Base-by-base conservation (phyloP, 2,113 vertebrate genomes). In the Sinosuthora webbiana region DNA sequence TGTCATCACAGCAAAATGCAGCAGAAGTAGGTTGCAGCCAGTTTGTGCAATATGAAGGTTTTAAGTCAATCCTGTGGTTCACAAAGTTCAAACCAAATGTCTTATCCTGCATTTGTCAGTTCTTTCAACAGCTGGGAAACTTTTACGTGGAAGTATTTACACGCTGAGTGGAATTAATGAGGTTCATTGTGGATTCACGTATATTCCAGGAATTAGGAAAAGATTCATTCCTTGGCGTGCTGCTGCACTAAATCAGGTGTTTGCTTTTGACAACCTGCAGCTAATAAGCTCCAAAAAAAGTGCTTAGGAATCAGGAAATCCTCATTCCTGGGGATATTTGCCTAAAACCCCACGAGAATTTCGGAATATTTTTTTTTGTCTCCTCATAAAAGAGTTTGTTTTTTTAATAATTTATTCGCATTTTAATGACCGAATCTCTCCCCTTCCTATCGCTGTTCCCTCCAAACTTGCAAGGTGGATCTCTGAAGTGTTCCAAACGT, bases 211-310 rank as follows among this genome's bases (percentile, higher is more conserved):
- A 79, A 45, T 90, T 53, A 35, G 2, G 65, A 69, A 49, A 53
- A 33, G 21, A 22, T 73, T 76, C 70, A 44, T 59, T 47, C 39
- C 13, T 0, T 37, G 57, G 7, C 28, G 22, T 41, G 65, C 24
- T 80, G 71, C 85, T 88, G 45, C 59, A 13, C 83, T 85, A 42
- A 88, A 47, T 21, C 41, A 83, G 31, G 17, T 39, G 59, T 68
- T 93, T 82, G 21, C 70, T 86, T 88, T 86, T 90, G 79, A 64
- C 64, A 90, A 10, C 41, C 71, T 92, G 50, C 75, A 70, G 41
- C 59, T 86, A 57, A 56, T 42, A 60, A 89, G 73, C 69, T 78
- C 79, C 56, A 30, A 42, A 33, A 42, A 30, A 92, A 80, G 33
- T 63, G 55, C 83, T 92, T 80, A 62, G 92, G 23, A 92, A 83